A percentile compares a stretch with the other conserved stretches of the same genome.
Conservation (phyloP, 2,888 invertebrate genomes). For the Leptopilina syphax region DNA sequence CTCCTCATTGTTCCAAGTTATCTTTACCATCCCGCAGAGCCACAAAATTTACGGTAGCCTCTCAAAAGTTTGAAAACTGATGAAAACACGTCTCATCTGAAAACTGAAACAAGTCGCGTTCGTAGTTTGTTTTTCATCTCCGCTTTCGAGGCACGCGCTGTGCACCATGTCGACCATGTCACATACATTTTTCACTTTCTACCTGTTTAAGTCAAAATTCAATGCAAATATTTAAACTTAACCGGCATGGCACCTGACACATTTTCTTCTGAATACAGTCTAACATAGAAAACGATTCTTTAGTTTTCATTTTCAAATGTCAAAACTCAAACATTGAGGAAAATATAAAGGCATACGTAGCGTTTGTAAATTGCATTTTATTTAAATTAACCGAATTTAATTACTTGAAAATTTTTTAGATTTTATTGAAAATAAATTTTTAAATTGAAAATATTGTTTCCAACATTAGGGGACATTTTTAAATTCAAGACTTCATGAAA, state of each 20-base stretch:
- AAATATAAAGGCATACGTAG: too few relatives aligned
- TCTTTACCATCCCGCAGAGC: slow-evolving; percentile 66
- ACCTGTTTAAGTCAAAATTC: slow-evolving; percentile 17
- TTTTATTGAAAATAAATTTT: too few relatives aligned
- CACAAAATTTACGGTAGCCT: slow-evolving; percentile 66
- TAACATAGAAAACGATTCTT: too few relatives aligned
- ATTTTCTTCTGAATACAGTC: too few relatives aligned
- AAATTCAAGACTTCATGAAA: too few relatives aligned
- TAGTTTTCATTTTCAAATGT: too few relatives aligned
- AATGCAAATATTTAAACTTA: slow-evolving; percentile 31
- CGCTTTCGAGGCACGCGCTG: slow-evolving; percentile 34
- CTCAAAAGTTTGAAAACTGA: slow-evolving; percentile 64
- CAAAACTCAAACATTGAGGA: too few relatives aligned
- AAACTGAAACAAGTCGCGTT: slow-evolving; percentile 48
- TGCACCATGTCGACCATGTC: background rate
- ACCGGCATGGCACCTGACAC: slow-evolving; percentile 21
- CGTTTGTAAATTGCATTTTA: too few relatives aligned
- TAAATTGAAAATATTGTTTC: too few relatives aligned
- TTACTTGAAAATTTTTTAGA: too few relatives aligned
- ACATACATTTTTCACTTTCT: slow-evolving; percentile 20
- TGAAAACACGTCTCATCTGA: slow-evolving; percentile 63
- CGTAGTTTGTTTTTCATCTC: background rate
- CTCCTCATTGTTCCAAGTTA: slow-evolving; percentile 48
- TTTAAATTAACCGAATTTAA: too few relatives aligned
- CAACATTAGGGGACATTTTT: too few relatives aligned